Base-by-base conservation (phyloP, 2,113 vertebrate species). In the Poeciliopsis prolifica region DNA sequence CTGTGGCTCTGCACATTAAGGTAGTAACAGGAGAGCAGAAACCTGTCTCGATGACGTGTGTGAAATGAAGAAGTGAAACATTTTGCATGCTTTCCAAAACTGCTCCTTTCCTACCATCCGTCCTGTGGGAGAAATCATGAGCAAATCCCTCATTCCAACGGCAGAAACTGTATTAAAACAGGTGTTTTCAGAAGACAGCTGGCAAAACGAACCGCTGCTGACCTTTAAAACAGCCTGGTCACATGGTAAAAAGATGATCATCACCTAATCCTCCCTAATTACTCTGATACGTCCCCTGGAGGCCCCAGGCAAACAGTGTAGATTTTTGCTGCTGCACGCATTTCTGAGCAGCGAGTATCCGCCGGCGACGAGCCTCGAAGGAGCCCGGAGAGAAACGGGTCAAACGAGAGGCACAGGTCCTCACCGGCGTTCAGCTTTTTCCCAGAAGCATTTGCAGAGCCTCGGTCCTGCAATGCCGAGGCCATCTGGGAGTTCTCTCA, bases 151-250 rank as follows among this genome's bases (percentile, higher is more conserved):
- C 26, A 40, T n/a, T 76, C 62, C 64, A 48, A 31, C 7, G 42
- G 35, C 33, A 75, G 70, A 72, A 77, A 80, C 90, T 61, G 87
- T 24, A 69, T 79, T 28, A 89, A 90, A 33, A 77, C 66, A 90
- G 83, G 68, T 90, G 86, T 67, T 85, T 95, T 94, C 40, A 88
- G 92, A 88, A 84, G 92, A 92, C 93, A 95, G 94, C 91, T 94
- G 93, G 90, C 90, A 92, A 95, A 94, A 79, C 89, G 93, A 95
- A 94, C 92, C 77, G 61, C 61, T 78, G 77, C 81, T 95, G 95
- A 95, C 94, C 95, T 96, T 95, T 95, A 91, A 92, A 91, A 92
- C 83, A 87, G 87, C 85, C 86, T 89, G 88, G 79, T 94, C 92
- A 78, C 83, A 92, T 94, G 90, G 82, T 84, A 87, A 86, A 94